Base-by-base conservation (phyloP, 2,797 vertebrate species). In the Parauchenoglanis punctatus region DNA sequence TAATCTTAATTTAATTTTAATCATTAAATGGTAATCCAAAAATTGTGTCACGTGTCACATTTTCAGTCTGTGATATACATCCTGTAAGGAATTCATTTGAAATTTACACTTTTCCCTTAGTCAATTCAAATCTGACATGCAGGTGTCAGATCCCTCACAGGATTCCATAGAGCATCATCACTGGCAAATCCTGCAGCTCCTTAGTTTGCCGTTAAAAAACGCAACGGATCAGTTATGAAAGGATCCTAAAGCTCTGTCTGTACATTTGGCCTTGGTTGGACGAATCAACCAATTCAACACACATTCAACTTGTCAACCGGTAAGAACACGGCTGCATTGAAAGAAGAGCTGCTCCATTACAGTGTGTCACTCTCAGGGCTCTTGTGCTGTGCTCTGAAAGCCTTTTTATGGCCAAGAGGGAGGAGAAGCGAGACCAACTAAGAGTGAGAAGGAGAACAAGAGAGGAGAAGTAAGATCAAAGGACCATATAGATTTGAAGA, bases 241-340 rank as follows among this genome's bases (percentile, higher is more conserved):
- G 59, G 28, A 68, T 81, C 23, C 28, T n/a, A 20, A 86, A 85
- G 65, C 85, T 85, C 17, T 58, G 73, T 49, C 35, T 59, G 80
- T 65, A 77, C 61, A 77, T 82, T 87, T 81, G 75, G 83, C 86
- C 84, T 86, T 91, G 81, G 44, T 5, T 84, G 46, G 31, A 89
- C 85, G 81, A 78, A 83, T 85, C 83, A 87, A 86, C 68, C 84
- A 87, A 91, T 91, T 82, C 82, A 84, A 35, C 44, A 83, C 84
- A 81, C 75, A 84, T 84, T 88, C 86, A 77, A 82, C 81, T 58
- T 81, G 83, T 88, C 87, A 88, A 88, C 46, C 78, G 78, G 46
- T 83, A 75, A 67, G 75, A 76, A 76, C 46, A 35, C 20, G n/a
- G 46, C 46, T 65, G 49, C 73, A 88, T 17, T 86, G 80, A 81